phyloP scores from a whole-genome alignment of 2,113 vertebrate species.

The Orthochromis malagaraziensis region DNA sequence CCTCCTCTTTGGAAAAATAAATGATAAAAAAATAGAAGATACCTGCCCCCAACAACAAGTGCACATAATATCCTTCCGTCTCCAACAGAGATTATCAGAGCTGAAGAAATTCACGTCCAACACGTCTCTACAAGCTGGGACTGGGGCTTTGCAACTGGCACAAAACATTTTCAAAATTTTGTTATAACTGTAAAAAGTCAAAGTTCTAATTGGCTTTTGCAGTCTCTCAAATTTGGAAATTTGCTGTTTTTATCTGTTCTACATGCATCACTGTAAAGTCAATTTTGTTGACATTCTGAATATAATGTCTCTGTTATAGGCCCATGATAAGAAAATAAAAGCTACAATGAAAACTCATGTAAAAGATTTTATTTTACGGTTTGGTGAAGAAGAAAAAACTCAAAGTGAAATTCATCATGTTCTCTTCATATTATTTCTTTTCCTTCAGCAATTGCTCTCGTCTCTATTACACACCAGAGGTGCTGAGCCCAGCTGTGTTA shows the following conservation, averaged over 20 bases:
- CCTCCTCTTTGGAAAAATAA: neutral
- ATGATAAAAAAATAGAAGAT: neutral
- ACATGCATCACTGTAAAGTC: neutral
- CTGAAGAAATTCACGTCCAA: constrained; percentile 72
- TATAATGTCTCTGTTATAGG: neutral
- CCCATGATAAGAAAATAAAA: neutral
- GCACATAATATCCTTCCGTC: neutral
- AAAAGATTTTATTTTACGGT: neutral
- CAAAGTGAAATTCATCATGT: neutral
- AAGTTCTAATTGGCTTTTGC: neutral
- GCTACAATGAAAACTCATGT: neutral
- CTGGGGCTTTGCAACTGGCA: neutral
- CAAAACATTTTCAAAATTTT: neutral
- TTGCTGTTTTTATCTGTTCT: neutral
- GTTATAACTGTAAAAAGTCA: neutral
- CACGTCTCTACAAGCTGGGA: constrained; percentile 71
- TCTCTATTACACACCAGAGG: constrained; percentile 25
- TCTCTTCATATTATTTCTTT: neutral
- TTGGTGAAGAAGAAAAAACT: neutral
- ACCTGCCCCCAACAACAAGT: neutral
- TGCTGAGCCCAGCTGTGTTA: constrained; percentile 73
- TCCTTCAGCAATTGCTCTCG: neutral
- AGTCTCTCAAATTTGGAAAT: neutral
- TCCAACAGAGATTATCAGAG: constrained; percentile 77
- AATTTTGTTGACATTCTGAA: neutral